A percentile compares a stretch with the other conserved stretches of the same genome.
These are phyloP conservation scores for Coremacera marginata DNA, from an alignment of 2,888 invertebrate species.

Conservation along the genomic window DNA sequence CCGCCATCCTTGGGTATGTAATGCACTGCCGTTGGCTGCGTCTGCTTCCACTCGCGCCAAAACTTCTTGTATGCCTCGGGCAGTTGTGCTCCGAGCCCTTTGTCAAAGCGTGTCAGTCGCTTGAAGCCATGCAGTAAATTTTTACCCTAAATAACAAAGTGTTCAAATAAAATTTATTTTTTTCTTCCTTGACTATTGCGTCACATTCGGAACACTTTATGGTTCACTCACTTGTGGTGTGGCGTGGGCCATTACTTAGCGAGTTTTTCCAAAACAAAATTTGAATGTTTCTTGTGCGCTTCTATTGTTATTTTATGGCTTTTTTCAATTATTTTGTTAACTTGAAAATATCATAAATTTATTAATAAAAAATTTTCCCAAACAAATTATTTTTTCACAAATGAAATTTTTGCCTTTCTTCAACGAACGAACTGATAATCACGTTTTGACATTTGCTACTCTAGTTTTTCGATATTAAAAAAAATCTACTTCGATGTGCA, in stretches of 20 bases:
- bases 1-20: constrained; percentile 81
- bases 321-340: constrained; percentile 18
- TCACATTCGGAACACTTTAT: constrained; percentile 52
- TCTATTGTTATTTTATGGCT: constrained; percentile 15
- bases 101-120: constrained; percentile 73
- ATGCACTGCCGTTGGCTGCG: constrained; percentile 75
- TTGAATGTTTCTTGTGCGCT: neutral
- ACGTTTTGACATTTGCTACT: constrained; percentile 44
- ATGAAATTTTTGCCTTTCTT: constrained; percentile 24
- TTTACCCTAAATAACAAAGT: constrained; percentile 57
- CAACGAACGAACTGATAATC: constrained; percentile 37
- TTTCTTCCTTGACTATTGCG: constrained; percentile 55
- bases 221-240: constrained; percentile 61
- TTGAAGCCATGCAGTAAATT: constrained; percentile 70
- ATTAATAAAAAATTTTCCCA: constrained; percentile 25
- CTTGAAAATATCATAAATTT: constrained; percentile 32
- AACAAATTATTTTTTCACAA: constrained; percentile 18
- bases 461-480: no score
- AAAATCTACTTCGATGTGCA: neutral
- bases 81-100: constrained; percentile 77
- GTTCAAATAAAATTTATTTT: constrained; percentile 23
- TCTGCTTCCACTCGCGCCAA: constrained; percentile 85
- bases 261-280: neutral
- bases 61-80: constrained; percentile 89
- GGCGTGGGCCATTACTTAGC: constrained; percentile 62